Conservation (phyloP, 1,140 invertebrate species). For the Atopsyche davidsoni region DNA sequence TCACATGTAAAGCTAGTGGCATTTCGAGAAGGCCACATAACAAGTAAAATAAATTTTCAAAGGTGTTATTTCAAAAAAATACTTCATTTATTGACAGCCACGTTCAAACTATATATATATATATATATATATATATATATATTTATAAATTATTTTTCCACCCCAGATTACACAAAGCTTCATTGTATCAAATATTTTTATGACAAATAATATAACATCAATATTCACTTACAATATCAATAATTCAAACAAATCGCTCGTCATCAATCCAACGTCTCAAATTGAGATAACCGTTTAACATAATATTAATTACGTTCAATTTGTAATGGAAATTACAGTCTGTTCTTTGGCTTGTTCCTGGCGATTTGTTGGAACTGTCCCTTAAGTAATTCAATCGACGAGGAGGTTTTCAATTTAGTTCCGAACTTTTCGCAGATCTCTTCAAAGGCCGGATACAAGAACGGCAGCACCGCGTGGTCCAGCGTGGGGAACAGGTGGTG, state of each 20-base stretch:
- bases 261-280: too few species aligned
- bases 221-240: too few species aligned
- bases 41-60: too few species aligned
- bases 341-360: slow-evolving; percentile 42
- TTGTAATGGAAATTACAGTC: slow-evolving; percentile 6
- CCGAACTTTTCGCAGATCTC: slow-evolving; percentile 62
- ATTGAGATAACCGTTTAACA: too few species aligned
- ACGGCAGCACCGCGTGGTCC: slow-evolving; percentile 64
- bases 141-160: not conserved
- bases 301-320: too few species aligned
- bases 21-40: too few species aligned
- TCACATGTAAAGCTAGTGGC: too few species aligned
- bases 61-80: too few species aligned
- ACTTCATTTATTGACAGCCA: too few species aligned
- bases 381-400: slow-evolving; percentile 50
- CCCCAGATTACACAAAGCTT: not conserved
- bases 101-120: too few species aligned
- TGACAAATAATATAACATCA: not conserved
- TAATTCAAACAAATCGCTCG: too few species aligned
- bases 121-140: not conserved
- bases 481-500: slow-evolving; percentile 80
- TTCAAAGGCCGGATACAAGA: slow-evolving; percentile 52
- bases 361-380: slow-evolving; percentile 58
- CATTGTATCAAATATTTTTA: not conserved
- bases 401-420: slow-evolving; percentile 41